Percentiles rank a stretch among this genome's conserved stretches.
Evolutionary conservation across 2,797 vertebrate species (phyloP).

Genomic region (Microhierax caerulescens): DNA sequence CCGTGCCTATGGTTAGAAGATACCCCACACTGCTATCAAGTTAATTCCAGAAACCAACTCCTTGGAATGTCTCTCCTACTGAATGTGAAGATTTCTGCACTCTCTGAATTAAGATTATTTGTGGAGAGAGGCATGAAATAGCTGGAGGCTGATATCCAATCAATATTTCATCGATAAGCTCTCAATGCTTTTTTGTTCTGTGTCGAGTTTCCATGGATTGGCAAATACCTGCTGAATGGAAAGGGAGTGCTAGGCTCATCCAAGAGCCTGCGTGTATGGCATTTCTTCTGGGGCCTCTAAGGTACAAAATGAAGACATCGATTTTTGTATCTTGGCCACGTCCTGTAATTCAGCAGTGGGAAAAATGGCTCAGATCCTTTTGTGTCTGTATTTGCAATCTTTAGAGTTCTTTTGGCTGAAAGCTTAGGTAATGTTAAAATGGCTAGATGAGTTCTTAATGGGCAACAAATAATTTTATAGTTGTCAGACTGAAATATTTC

Average conservation of each 20-base stretch:
- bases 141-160: not conserved
- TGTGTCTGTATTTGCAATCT: constrained; percentile 31
- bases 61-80: not conserved
- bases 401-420: not conserved
- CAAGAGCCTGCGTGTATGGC: not conserved
- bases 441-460: constrained; percentile 1
- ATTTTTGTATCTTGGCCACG: not conserved
- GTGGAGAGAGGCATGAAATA: not conserved
- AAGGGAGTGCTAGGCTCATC: not conserved
- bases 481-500: not conserved
- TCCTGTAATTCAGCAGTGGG: not conserved
- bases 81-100: not conserved
- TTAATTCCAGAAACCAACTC: not conserved
- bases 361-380: constrained; percentile 28
- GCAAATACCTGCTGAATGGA: not conserved
- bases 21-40: not conserved
- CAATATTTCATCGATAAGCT: not conserved
- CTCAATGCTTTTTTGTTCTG: not conserved
- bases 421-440: not conserved
- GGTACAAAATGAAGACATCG: not conserved
- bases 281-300: not conserved
- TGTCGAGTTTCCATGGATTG: not conserved
- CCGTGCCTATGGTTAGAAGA: not conserved
- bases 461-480: not conserved
- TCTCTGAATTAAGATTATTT: not conserved